Conservation (phyloP, 2,113 vertebrate species). For the Elaphurus davidianus region DNA sequence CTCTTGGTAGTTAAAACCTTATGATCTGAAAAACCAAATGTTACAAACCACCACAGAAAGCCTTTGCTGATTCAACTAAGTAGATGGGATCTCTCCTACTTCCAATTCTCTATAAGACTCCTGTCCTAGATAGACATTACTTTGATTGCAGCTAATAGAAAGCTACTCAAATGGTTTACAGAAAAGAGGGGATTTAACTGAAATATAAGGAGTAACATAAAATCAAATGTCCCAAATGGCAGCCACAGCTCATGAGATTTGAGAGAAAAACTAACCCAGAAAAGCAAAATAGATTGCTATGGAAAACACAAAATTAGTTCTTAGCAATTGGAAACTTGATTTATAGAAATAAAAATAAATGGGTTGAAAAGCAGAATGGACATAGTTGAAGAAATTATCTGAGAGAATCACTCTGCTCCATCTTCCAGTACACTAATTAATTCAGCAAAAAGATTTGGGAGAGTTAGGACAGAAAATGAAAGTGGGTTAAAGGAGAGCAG, state of each 20-base stretch:
- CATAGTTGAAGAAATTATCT: not conserved
- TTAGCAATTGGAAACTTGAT: slow-evolving; percentile 7
- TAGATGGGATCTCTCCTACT: not conserved
- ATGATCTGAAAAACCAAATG: not conserved
- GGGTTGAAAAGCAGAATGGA: not conserved
- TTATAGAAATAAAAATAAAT: not conserved
- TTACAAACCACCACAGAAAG: not conserved
- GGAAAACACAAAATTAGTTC: not conserved
- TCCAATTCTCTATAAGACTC: not conserved
- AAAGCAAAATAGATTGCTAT: not conserved
- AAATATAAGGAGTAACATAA: not conserved
- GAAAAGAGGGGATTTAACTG: not conserved
- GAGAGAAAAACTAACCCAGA: not conserved
- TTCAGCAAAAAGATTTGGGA: not conserved
- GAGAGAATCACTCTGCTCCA: not conserved
- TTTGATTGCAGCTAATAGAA: not conserved
- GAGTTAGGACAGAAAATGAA: not conserved
- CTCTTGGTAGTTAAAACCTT: not conserved
- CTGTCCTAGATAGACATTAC: not conserved
- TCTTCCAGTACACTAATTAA: not conserved
- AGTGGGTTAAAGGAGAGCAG: not conserved
- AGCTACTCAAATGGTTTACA: not conserved
- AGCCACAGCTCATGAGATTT: not conserved
- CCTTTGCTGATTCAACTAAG: not conserved
- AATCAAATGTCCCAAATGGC: not conserved